Base-by-base conservation (phyloP, 2,113 vertebrate genomes). In the Seriola quinqueradiata region DNA sequence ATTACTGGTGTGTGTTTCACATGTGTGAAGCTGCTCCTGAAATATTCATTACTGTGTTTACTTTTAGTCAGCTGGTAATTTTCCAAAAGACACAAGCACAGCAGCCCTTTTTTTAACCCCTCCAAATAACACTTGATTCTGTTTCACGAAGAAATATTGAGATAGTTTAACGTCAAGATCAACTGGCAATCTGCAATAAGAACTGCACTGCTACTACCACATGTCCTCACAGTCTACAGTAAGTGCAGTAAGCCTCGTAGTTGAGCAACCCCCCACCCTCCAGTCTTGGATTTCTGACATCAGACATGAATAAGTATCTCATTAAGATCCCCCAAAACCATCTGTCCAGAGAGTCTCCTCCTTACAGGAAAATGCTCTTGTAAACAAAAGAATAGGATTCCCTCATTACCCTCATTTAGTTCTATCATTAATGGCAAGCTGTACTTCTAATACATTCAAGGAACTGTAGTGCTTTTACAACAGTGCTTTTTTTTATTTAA, bases 281-380 rank as follows among this genome's bases (percentile, higher is more conserved):
- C 83, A 32, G 52, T 40, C 63, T 70, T 89, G 68, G 58, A 81
- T 87, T 82, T 90, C 86, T 91, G 89, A 90, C 91, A 94, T 90
- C 84, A 91, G 84, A 92, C 90, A 82, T 92, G 88, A 93, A 90
- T 90, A 92, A 91, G 74, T 52, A 87, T 87, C 91, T 93, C 90
- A 90, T 92, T 93, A 92, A 87, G 76, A 88, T 87, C 85, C 89
- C 87, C 87, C 84, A 79, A 83, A 91, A 90, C 93, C 92, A 93
- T 94, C 93, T 94, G 94, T 86, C 86, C 90, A 78, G 69, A 69
- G 64, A 81, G 84, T 79, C 83, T 80, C 77, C 86, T 90, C 79
- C 74, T 83, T 64, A 75, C 75, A 67, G 84, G 42, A 75, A 78
- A 74, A 79, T 69, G 67, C 48, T 70, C 50, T 28, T 34, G 46